Conservation (phyloP, 1,140 invertebrate species). For the Lasaia peninsularis region DNA sequence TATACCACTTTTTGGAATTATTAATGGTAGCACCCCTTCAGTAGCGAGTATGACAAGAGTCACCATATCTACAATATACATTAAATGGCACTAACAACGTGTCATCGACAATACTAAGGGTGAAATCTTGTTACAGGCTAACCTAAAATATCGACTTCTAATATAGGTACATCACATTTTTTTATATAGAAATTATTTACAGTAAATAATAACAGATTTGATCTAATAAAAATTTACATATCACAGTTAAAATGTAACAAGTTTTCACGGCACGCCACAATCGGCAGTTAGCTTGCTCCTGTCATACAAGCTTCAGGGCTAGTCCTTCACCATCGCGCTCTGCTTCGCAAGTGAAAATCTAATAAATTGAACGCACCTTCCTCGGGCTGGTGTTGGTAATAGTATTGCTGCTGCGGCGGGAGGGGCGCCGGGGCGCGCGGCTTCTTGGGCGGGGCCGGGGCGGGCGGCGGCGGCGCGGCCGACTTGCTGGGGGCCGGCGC, state of each 20-base stretch:
- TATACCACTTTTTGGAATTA: constrained; percentile 78
- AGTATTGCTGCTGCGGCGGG: constrained; percentile 73
- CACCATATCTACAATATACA: constrained; percentile 75
- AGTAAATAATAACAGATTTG: constrained; percentile 69
- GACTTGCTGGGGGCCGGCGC: constrained; percentile 35
- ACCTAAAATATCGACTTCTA: constrained; percentile 68
- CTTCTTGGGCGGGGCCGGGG: constrained; percentile 71
- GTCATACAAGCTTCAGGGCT: constrained; percentile 78
- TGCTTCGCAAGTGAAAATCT: constrained; percentile 77
- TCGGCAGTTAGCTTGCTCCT: constrained; percentile 73
- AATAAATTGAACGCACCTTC: constrained; percentile 78
- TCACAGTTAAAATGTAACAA: constrained; percentile 78
- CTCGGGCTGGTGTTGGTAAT: constrained; percentile 76
- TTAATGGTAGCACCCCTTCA: constrained; percentile 78
- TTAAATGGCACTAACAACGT: constrained; percentile 77
- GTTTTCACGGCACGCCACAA: constrained; percentile 63
- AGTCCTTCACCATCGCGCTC: constrained; percentile 78
- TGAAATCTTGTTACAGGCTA: constrained; percentile 78
- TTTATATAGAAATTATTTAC: constrained; percentile 67
- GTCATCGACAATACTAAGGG: constrained; percentile 67
- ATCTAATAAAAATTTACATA: constrained; percentile 75
- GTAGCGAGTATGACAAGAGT: constrained; percentile 78
- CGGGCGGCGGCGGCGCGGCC: constrained; percentile 58
- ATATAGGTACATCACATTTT: constrained; percentile 71
- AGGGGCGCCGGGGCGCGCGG: constrained; percentile 67